Evolutionary conservation across 1,140 invertebrate species (phyloP), one percentile per base, ranked within the genome.

Genomic region (Macrosteles quadrilineatus): DNA sequence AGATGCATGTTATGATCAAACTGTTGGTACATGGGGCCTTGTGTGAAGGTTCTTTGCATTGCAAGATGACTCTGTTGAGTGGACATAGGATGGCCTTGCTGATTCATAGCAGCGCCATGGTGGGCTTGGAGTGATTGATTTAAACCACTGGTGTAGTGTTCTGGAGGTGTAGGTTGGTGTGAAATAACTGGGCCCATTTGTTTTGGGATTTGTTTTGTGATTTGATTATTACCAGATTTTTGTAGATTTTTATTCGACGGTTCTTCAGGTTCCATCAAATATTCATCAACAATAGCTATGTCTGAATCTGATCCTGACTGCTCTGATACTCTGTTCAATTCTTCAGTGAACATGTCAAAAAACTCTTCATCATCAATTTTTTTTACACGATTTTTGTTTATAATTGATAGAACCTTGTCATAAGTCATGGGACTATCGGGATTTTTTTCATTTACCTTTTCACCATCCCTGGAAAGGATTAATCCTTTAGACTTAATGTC

Each of bases 361-460:
- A 59, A 59, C 25, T 59, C 55, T 23, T 59, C 55, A 59, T 59
- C 55, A n/a, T 59, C 55, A 59, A 59, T 59, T 59, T 59, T 59
- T 29, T 59, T 59, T 9, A 27, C 55, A 27, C 55, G 21, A 23
- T 59, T 30, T 29, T 59, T 59, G 25, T 59, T 59, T 12, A 59
- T 11, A 27, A 59, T 59, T 25, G 21, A 14, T 30, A 59, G 27
- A 59, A 25, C 55, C 23, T 59, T 59, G 27, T 59, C 55, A 59
- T 59, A 59, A 6, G 55, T 59, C 21, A 59, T 59, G 12, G 55
- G 55, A 59, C 25, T 59, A 30, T 25, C 23, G 27, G 21, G 32
- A 14, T 36, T 36, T 36, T 36, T 36, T 36, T 36, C 32, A 36
- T 6, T 36, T 36, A 4, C 32, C 14, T 6, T 36, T 36, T 36